phyloP scores from a whole-genome alignment of 2,113 vertebrate genomes.

The Notarius quadriscutis region DNA sequence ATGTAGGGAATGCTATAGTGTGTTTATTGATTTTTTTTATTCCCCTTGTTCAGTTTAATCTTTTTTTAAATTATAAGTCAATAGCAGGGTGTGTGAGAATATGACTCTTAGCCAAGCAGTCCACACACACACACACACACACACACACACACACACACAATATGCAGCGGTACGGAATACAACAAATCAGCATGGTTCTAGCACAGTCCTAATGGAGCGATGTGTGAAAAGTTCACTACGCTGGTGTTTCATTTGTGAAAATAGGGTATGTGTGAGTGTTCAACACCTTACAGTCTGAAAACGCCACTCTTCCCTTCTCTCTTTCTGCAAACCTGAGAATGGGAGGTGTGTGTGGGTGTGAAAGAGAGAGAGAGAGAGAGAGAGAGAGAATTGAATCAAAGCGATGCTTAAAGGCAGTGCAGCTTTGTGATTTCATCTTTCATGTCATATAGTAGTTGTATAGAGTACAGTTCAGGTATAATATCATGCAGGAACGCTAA shows the following conservation, averaged over 20 bases:
- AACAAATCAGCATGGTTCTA: not conserved
- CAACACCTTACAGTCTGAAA: not conserved
- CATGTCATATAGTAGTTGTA: no score
- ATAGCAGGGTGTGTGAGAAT: slow-evolving; percentile 20
- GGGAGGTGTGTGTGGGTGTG: slow-evolving; percentile 2
- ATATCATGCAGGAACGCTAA: not conserved
- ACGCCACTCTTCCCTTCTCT: not conserved
- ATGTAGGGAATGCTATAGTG: slow-evolving; percentile 38
- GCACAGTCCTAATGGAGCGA: not conserved
- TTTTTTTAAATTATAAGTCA: slow-evolving; percentile 46
- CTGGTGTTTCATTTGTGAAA: not conserved
- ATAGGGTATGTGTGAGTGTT: not conserved
- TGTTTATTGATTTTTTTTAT: slow-evolving; percentile 65
- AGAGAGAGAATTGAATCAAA: not conserved
- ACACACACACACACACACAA: not conserved
- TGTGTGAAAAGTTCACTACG: slow-evolving; percentile 2
- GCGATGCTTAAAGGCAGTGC: not conserved
- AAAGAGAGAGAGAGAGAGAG: not conserved
- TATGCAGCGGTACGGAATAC: not conserved
- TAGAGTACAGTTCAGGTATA: not conserved
- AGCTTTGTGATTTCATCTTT: slow-evolving; percentile 2
- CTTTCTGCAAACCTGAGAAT: slow-evolving; percentile 11
- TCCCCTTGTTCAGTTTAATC: slow-evolving; percentile 60
- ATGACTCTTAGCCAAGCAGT: slow-evolving; percentile 44
- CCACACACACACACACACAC: slow-evolving; percentile 33